phyloP scores from a whole-genome alignment of 2,888 invertebrate genomes.

The Sminthurides aquaticus region DNA sequence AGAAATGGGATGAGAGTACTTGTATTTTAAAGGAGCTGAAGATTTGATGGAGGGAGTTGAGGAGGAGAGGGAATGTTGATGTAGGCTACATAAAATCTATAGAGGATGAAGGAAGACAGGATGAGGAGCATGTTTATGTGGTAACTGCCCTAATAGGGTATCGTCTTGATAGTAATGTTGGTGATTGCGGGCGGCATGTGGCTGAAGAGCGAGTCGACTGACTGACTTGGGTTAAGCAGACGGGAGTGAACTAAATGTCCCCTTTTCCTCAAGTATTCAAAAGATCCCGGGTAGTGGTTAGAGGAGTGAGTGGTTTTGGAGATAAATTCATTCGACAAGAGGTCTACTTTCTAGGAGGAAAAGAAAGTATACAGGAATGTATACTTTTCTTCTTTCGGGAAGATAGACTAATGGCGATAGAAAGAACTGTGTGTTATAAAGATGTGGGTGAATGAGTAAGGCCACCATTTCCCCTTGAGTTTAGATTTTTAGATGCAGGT shows the following conservation, averaged over 20 bases:
- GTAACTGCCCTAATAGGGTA: neutral
- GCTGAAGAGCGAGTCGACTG: neutral
- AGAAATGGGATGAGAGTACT: neutral
- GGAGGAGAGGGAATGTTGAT: no score
- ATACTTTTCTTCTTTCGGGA: no score
- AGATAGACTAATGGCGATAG: no score
- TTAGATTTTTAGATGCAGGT: no score
- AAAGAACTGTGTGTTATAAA: no score
- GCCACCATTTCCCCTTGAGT: no score
- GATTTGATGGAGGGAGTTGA: no score
- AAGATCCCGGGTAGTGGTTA: neutral
- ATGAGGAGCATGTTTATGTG: neutral
- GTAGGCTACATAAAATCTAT: no score
- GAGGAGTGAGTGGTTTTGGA: conserved; percentile 9
- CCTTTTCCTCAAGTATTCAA: neutral
- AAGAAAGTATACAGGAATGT: neutral
- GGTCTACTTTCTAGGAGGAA: neutral
- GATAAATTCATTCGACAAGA: conserved; percentile 7
- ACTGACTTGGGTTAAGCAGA: neutral
- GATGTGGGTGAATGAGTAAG: no score
- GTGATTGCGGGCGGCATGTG: neutral
- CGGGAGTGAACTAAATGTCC: neutral
- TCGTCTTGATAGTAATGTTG: neutral
- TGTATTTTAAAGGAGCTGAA: neutral
- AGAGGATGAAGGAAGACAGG: no score